phyloP scores from a whole-genome alignment of 2,888 invertebrate species.

The Heliconius erato region DNA sequence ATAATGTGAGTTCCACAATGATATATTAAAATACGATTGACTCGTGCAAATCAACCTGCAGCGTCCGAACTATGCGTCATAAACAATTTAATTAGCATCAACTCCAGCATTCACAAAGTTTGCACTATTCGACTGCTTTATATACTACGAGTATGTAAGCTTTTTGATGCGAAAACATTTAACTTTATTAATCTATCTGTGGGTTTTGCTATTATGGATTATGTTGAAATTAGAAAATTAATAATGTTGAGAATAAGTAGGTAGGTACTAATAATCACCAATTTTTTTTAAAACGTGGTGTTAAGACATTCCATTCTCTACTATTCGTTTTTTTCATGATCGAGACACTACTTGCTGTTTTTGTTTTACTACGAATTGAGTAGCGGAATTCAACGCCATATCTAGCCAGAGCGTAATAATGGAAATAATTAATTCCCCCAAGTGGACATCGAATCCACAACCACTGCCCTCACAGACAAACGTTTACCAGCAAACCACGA shows the following conservation, averaged over 20 bases:
- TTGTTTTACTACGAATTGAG: neutral
- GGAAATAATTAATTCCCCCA: neutral
- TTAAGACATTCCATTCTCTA: neutral
- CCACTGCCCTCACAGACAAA: neutral
- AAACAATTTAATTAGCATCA: conserved; percentile 73
- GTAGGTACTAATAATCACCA: no score
- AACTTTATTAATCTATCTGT: neutral
- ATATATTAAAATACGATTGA: conserved; percentile 36
- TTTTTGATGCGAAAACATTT: conserved; percentile 25
- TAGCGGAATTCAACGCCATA: neutral
- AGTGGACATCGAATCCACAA: neutral
- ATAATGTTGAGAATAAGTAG: neutral
- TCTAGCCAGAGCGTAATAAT: neutral
- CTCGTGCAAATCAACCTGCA: conserved; percentile 53
- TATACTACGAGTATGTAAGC: conserved; percentile 15
- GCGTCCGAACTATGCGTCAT: conserved; percentile 63
- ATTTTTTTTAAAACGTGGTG: neutral
- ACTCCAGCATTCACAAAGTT: conserved; percentile 53
- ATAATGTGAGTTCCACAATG: neutral
- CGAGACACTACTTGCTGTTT: no score
- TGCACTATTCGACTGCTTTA: conserved; percentile 37
- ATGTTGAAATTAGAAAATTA: neutral
- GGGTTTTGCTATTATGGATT: neutral
- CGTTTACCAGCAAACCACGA: neutral
- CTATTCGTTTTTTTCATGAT: neutral